Evolutionary conservation across 2,797 vertebrate genomes (phyloP).

Genomic region (Pantherophis vulpinus): DNA sequence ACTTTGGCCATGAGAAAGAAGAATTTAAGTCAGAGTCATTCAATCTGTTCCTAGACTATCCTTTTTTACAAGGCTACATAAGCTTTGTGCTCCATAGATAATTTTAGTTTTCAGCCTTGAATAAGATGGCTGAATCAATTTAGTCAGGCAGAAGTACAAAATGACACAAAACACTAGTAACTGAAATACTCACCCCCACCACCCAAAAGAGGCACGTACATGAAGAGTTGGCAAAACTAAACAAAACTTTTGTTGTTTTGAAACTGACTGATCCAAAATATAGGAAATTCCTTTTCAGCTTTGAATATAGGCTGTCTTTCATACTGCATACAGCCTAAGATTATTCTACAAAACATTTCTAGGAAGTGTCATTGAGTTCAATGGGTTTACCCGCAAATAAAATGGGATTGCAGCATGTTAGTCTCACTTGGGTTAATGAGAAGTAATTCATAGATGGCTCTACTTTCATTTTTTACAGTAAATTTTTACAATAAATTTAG

Average conservation of each 20-base stretch:
- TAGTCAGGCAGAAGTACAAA: conserved; percentile 6
- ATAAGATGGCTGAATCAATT: not conserved
- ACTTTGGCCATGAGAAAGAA: conserved; percentile 7
- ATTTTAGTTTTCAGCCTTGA: conserved; percentile 19
- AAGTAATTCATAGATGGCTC: not conserved
- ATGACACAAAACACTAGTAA: not conserved
- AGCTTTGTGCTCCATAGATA: not conserved
- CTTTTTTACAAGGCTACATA: conserved; percentile 17
- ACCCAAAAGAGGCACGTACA: not conserved
- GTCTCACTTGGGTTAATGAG: not conserved
- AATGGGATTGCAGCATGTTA: not conserved
- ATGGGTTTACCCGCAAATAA: not conserved
- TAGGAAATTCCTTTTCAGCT: not conserved
- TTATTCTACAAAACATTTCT: not conserved
- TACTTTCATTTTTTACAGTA: not conserved
- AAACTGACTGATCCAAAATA: not conserved
- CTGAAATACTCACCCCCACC: conserved; percentile 4
- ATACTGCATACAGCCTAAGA: not conserved
- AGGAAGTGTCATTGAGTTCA: not conserved
- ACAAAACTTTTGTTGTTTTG: not conserved
- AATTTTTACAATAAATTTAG: not conserved
- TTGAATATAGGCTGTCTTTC: not conserved
- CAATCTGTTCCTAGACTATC: not conserved
- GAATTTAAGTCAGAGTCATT: conserved; percentile 10
- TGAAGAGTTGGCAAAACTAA: not conserved